phyloP scores from a whole-genome alignment of 2,797 vertebrate species.

The Chloroceryle amazona region DNA sequence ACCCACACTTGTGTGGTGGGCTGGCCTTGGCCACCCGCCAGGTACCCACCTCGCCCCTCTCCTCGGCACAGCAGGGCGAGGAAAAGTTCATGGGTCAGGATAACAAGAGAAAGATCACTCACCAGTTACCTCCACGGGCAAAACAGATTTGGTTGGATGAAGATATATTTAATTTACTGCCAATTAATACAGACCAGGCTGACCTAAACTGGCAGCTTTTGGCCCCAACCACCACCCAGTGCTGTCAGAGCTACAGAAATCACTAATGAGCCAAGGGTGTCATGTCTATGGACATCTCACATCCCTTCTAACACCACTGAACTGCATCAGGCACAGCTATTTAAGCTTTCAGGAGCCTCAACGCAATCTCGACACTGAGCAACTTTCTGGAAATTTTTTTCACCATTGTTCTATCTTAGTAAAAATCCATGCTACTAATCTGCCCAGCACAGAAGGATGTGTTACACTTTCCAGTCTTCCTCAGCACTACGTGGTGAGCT shows the following conservation, averaged over 20 bases:
- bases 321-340: rapidly evolving
- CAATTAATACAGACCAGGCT: neutral
- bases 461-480: neutral
- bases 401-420: neutral
- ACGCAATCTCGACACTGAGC: neutral
- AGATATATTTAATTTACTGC: neutral
- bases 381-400: neutral
- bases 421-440: neutral
- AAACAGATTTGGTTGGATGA: neutral
- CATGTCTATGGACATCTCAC: neutral
- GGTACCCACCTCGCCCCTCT: neutral
- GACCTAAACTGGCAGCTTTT: neutral
- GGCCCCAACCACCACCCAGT: neutral
- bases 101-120: neutral
- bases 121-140: neutral
- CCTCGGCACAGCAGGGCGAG: neutral
- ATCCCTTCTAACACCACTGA: neutral
- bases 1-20: neutral
- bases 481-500: neutral
- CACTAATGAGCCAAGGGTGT: neutral
- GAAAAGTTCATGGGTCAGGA: neutral
- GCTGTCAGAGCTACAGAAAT: neutral
- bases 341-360: neutral
- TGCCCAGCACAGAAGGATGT: neutral
- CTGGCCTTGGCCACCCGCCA: too few relatives aligned